phyloP scores from a whole-genome alignment of 2,113 vertebrate genomes.

The Ginglymostoma cirratum region DNA sequence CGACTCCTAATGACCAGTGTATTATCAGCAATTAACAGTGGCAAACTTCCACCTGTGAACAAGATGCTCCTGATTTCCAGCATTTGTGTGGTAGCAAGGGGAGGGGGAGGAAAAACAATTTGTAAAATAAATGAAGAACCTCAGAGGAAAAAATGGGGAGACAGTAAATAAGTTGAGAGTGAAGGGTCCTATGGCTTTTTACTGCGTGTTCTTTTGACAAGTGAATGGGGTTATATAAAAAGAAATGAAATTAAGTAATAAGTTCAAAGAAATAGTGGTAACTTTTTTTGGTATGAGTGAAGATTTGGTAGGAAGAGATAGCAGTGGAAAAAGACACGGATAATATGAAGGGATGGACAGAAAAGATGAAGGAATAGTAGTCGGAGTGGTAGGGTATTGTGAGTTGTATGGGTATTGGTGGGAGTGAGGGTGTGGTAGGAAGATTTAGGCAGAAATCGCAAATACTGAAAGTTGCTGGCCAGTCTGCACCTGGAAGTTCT shows the following conservation, averaged over 20 bases:
- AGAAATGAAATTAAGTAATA: not conserved
- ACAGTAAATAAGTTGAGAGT: not conserved
- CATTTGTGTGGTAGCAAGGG: not conserved
- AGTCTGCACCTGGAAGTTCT: too few relatives aligned
- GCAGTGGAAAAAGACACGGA: too few relatives aligned
- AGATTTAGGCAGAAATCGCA: too few relatives aligned
- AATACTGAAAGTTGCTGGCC: too few relatives aligned
- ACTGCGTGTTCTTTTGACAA: not conserved
- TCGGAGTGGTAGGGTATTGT: too few relatives aligned
- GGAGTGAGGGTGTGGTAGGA: not conserved
- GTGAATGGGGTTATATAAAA: not conserved
- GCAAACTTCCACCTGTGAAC: not conserved
- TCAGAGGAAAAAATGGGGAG: not conserved
- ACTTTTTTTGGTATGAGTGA: not conserved
- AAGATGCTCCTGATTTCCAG: not conserved
- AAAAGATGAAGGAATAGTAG: too few relatives aligned
- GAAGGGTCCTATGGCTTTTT: not conserved
- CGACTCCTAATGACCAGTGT: not conserved
- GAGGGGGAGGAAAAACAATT: not conserved
- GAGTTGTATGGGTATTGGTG: not conserved
- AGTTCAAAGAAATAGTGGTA: not conserved
- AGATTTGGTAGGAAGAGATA: not conserved
- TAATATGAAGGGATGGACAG: too few relatives aligned
- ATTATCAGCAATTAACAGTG: not conserved
- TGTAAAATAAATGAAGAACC: not conserved